phyloP scores from a whole-genome alignment of 1,140 invertebrate species.

The Calosoma granatense region DNA sequence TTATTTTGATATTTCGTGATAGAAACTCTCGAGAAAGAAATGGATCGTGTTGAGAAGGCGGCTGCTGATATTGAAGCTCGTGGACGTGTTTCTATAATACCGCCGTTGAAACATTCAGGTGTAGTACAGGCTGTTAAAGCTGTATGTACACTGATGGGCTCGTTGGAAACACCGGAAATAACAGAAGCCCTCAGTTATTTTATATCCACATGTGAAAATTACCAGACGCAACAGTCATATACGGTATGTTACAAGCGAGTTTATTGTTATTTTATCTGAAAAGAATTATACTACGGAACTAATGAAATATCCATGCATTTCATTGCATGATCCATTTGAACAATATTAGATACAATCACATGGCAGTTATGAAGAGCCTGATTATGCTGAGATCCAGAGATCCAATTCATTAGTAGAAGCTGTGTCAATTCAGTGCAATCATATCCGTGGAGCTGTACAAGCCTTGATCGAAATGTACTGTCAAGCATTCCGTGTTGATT shows the following conservation, averaged over 20 bases:
- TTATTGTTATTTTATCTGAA: conserved; percentile 11
- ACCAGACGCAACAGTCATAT: conserved; percentile 14
- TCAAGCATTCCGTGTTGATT: conserved; percentile 74
- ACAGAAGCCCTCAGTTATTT: conserved; percentile 63
- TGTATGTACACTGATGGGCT: conserved; percentile 77
- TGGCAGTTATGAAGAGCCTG: neutral
- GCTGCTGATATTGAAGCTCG: conserved; percentile 44
- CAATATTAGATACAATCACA: no score
- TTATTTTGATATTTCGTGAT: conserved; percentile 16
- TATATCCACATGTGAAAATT: conserved; percentile 46
- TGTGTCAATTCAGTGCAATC: conserved; percentile 41
- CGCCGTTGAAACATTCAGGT: conserved; percentile 44
- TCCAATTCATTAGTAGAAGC: neutral
- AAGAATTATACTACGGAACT: neutral
- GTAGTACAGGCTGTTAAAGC: conserved; percentile 86
- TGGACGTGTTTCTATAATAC: conserved; percentile 32
- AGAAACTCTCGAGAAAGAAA: conserved; percentile 74
- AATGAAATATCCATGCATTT: no score
- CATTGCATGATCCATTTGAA: no score
- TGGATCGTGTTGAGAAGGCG: conserved; percentile 59
- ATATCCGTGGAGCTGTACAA: conserved; percentile 60
- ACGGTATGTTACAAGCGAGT: neutral
- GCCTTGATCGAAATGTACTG: conserved; percentile 72
- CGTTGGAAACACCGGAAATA: conserved; percentile 77
- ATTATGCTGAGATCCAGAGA: neutral